These are phyloP conservation scores for Luehdorfia chinensis DNA, from an alignment of 1,140 invertebrate genomes.

Conservation along the genomic window DNA sequence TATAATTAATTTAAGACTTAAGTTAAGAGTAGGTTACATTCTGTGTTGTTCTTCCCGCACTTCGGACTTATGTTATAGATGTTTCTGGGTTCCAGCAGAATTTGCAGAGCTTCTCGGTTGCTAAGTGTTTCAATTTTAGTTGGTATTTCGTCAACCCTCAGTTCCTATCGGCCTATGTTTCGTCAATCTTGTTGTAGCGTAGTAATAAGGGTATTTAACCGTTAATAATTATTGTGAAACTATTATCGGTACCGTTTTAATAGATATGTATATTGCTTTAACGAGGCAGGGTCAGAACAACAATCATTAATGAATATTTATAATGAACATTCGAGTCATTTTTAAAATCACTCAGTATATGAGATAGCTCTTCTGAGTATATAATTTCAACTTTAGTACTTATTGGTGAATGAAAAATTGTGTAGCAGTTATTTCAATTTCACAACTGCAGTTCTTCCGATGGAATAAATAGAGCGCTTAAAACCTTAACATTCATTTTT, in stretches of 20 bases:
- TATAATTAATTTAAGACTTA: slow-evolving; percentile 58
- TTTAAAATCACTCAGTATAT: slow-evolving; percentile 17
- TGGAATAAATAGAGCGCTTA: no score
- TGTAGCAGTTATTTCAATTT: slow-evolving; percentile 1
- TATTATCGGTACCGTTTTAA: slow-evolving; percentile 55
- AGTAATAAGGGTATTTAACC: slow-evolving; percentile 41
- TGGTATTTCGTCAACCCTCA: slow-evolving; percentile 49
- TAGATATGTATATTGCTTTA: slow-evolving; percentile 69
- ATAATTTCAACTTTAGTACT: not conserved
- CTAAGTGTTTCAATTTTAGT: slow-evolving; percentile 34
- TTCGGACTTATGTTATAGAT: slow-evolving; percentile 30
- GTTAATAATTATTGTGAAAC: slow-evolving; percentile 38
- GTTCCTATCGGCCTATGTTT: slow-evolving; percentile 71
- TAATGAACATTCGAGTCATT: slow-evolving; percentile 38
- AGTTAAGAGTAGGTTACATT: slow-evolving; percentile 39
- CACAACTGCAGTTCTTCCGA: not conserved
- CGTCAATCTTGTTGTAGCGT: slow-evolving; percentile 55
- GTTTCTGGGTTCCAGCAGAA: slow-evolving; percentile 25
- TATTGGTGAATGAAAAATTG: not conserved
- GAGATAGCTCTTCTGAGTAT: slow-evolving; percentile 49
- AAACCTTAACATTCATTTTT: not conserved
- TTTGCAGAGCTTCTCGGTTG: slow-evolving; percentile 37
- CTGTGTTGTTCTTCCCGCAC: slow-evolving; percentile 37
- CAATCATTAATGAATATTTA: slow-evolving; percentile 55
- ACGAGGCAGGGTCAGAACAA: slow-evolving; percentile 71